Evolutionary conservation across 2,888 invertebrate species (phyloP), one percentile per base, ranked within the genome.

Genomic region (Drosophila helvetica): DNA sequence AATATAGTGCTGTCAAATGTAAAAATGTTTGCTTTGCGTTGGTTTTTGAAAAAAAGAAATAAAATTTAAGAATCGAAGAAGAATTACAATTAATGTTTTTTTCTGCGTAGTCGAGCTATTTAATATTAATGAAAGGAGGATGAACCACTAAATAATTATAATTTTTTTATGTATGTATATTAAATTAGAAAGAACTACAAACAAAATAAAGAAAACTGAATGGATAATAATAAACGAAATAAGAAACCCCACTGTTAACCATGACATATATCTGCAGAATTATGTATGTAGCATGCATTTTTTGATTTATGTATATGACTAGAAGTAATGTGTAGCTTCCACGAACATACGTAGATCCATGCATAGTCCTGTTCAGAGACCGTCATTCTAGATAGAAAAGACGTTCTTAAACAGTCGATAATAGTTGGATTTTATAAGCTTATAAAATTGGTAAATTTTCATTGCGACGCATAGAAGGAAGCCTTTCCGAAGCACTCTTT

Each of bases 81-180:
- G n/a, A 15, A 38, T 38, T 38, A 60, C 38, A 59, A 45, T 51
- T 57, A 60, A 74, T 74, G 70, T 74, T 66, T 57, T 53, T 68
- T 77, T 79, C 70, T 71, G 82, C 61, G 77, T 71, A 77, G 75
- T 79, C 79, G 83, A 74, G 70, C 83, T 80, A 86, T 73, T 84
- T 84, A 86, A 80, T 76, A 76, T 80, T 78, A 80, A 76, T 64
- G 46, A 74, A 55, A 63, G 60, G 53, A 63, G 50, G 45, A 56
- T 22, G 42, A 46, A 30, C 60, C 60, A 27, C 65, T 48, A 54
- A 54, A 51, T 53, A 64, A 52, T 54, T 67, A 67, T 80, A 66
- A 51, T 64, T 75, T 64, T 75, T 74, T 79, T 71, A 67, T 75
- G 75, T 73, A 67, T 68, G 53, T 51, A 55, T 66, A 60, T 74